These are phyloP conservation scores for Pseudococcus jackbeardsleyi DNA, from an alignment of 2,888 invertebrate genomes.

Conservation along the genomic window DNA sequence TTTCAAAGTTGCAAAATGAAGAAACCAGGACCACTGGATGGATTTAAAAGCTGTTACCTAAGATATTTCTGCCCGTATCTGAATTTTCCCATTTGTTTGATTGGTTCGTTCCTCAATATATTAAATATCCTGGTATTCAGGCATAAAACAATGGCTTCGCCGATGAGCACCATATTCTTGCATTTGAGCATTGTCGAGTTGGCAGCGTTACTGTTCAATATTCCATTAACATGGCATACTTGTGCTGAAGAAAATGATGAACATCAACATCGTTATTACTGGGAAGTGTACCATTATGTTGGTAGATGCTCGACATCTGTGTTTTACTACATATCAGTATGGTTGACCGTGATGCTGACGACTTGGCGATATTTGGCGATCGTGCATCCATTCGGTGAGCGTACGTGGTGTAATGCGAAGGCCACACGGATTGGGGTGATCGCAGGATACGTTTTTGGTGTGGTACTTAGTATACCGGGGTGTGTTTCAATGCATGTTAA, in stretches of 20 bases:
- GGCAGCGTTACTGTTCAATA: not conserved
- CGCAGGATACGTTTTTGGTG: not conserved
- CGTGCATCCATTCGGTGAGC: conserved; percentile 75
- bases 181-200: not conserved
- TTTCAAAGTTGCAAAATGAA: too few species aligned
- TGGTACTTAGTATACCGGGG: not conserved
- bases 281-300: not conserved
- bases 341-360: conserved; percentile 91
- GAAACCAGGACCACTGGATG: not conserved
- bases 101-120: not conserved
- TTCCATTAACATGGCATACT: not conserved
- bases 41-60: conserved; percentile 80
- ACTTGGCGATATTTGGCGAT: conserved; percentile 88
- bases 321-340: conserved; percentile 91
- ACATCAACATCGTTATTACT: not conserved
- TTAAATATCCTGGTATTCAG: not conserved
- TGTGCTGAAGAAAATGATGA: conserved; percentile 69
- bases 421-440: not conserved
- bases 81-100: not conserved
- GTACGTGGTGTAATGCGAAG: not conserved
- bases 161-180: conserved; percentile 74
- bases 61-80: conserved; percentile 80
- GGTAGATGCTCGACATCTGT: conserved; percentile 74
- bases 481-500: not conserved
- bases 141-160: conserved; percentile 83